Conservation (phyloP, 2,113 vertebrate genomes). For the Hystrix cristata region DNA sequence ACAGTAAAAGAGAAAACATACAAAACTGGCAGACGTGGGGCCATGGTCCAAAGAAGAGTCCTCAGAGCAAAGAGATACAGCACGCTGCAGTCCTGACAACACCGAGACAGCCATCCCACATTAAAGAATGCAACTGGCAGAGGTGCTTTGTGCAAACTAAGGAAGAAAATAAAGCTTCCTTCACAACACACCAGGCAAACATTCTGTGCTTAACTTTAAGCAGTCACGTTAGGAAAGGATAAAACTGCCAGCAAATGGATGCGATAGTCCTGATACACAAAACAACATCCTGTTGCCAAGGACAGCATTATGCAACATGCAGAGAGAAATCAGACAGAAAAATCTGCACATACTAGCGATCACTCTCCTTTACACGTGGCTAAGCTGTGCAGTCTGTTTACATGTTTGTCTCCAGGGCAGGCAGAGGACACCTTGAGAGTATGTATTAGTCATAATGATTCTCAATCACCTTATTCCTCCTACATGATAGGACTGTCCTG, state of each 20-base stretch:
- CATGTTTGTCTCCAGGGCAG: not conserved
- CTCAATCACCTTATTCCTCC: not conserved
- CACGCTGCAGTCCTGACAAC: not conserved
- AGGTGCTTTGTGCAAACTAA: not conserved
- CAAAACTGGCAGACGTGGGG: not conserved
- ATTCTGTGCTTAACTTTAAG: not conserved
- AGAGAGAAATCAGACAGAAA: not conserved
- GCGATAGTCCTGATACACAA: not conserved
- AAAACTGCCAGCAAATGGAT: conserved; percentile 32
- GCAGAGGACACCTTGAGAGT: not conserved
- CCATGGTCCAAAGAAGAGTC: not conserved
- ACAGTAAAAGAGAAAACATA: not conserved
- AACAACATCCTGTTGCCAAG: not conserved
- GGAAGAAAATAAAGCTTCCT: not conserved
- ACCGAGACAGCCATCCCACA: not conserved
- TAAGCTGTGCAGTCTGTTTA: not conserved
- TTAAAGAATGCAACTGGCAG: not conserved
- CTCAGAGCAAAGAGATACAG: not conserved
- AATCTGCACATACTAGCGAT: not conserved
- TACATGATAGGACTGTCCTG: not conserved
- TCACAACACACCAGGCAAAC: conserved; percentile 14
- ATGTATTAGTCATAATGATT: not conserved
- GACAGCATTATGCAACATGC: not conserved
- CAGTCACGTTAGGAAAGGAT: not conserved
- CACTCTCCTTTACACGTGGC: not conserved